These are phyloP conservation scores for Tamandua tetradactyla DNA, from an alignment of 2,797 vertebrate genomes.

Conservation along the genomic window DNA sequence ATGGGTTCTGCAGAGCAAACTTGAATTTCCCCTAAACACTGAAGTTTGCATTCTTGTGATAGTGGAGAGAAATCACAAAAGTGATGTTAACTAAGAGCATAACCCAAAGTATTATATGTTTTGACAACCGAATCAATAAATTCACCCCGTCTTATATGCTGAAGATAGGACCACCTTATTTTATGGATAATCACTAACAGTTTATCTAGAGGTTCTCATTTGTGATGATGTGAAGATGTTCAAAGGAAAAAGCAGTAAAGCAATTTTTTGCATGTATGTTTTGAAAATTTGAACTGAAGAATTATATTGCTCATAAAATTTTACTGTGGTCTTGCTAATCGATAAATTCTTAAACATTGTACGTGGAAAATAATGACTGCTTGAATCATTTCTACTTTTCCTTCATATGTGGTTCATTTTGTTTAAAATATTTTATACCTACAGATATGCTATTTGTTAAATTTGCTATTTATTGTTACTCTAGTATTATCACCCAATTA, in stretches of 20 bases:
- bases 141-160: not conserved
- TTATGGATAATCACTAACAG: too few relatives aligned
- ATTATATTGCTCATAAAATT: not conserved
- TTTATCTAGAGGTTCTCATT: not conserved
- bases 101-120: not conserved
- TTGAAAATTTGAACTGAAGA: not conserved
- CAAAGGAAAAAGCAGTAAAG: not conserved
- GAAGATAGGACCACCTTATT: not conserved
- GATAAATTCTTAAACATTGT: not conserved
- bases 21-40: not conserved
- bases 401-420: not conserved
- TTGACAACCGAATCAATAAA: not conserved
- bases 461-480: not conserved
- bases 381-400: not conserved
- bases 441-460: not conserved
- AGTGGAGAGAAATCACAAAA: not conserved
- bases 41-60: not conserved
- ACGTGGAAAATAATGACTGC: not conserved
- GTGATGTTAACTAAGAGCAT: not conserved
- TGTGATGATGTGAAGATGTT: not conserved
- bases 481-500: not conserved
- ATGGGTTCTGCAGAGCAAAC: not conserved
- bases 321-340: not conserved
- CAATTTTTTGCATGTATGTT: not conserved
- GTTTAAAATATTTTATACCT: not conserved